These are phyloP conservation scores for Pseudorhombus dupliciocellatus DNA, from an alignment of 2,113 vertebrate species.

Conservation along the genomic window DNA sequence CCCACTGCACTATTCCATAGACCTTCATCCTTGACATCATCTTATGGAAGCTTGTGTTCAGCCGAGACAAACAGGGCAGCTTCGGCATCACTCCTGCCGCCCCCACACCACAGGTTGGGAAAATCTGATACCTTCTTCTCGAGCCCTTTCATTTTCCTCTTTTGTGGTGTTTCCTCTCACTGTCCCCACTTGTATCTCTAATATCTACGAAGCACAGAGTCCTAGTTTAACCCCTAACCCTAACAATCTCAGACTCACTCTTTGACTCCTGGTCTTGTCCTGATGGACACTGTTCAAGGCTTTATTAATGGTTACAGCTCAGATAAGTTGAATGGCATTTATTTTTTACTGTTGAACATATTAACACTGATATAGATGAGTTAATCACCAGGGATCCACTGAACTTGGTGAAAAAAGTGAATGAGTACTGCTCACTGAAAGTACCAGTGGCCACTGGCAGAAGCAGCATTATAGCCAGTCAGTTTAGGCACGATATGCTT, in stretches of 20 bases:
- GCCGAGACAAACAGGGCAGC: constrained; percentile 94
- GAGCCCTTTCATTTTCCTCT: constrained; percentile 52
- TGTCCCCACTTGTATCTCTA: constrained; percentile 34
- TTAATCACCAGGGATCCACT: too few species aligned
- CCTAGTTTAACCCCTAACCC: constrained; percentile 49
- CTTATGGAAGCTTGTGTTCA: constrained; percentile 99
- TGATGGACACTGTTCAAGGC: constrained; percentile 17
- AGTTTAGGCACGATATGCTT: background rate
- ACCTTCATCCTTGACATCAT: constrained; percentile 97
- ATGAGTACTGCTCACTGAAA: too few species aligned
- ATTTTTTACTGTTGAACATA: too few species aligned
- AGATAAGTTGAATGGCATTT: background rate
- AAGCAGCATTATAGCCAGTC: too few species aligned
- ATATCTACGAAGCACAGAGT: constrained; percentile 23
- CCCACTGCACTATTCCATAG: constrained; percentile 90
- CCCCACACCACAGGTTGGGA: constrained; percentile 95
- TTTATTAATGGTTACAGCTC: constrained; percentile 17
- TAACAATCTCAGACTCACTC: constrained; percentile 38
- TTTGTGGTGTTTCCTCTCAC: constrained; percentile 58
- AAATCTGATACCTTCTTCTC: constrained; percentile 74
- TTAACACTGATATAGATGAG: too few species aligned
- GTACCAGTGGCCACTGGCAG: too few species aligned
- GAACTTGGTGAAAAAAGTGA: too few species aligned
- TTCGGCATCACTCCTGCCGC: constrained; percentile 85
- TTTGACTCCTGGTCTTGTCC: constrained; percentile 27